Evolutionary conservation across 2,888 invertebrate genomes (phyloP), one percentile per base, ranked within the genome.

Genomic region (Cantharis nigra): DNA sequence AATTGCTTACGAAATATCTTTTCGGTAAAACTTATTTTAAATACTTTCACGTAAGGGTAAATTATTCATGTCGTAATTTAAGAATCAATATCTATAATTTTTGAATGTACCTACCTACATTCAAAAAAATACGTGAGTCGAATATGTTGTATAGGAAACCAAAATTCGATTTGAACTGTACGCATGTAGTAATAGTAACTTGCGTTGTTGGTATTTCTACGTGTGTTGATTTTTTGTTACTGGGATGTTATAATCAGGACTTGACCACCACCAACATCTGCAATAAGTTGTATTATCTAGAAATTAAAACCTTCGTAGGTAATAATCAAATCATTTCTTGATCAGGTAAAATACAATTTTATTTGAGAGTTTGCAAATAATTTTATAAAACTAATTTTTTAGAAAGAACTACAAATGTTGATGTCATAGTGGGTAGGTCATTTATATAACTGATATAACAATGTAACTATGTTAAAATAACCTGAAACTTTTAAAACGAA

Each of bases 41-140:
- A 67, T 23, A 67, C 65, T 67, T 67, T 23, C 65, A 67, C 65
- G 65, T 67, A 67, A 67, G 20, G 20, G 65, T 67, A n/a, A n/a
- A 26, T 67, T 67, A 67, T 67, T 67, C 26, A 67, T 23, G 18
- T 67, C 65, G 20, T 67, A 23, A 67, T 67, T 67, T 67, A 26
- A 67, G 26, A 67, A 67, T 67, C 65, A 67, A 67, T 26, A 67
- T 26, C 23, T 67, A 67, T 26, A 67, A 26, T 64, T 64, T 64
- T 64, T 64, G 20, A 64, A 64, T 20, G 16, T 64, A 64, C 20
- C 16, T 16, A 20, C 26, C 20, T 26, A 23, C 26, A 67, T 67
- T 67, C 65, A 67, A 67, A 67, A 49, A 67, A 67, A n/a, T 67
- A n/a, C 65, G 65, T 67, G 65, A 23, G 65, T 67, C 20, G 65